Conservation (phyloP, 2,888 invertebrate genomes). For the Drosophila meridionalis region DNA sequence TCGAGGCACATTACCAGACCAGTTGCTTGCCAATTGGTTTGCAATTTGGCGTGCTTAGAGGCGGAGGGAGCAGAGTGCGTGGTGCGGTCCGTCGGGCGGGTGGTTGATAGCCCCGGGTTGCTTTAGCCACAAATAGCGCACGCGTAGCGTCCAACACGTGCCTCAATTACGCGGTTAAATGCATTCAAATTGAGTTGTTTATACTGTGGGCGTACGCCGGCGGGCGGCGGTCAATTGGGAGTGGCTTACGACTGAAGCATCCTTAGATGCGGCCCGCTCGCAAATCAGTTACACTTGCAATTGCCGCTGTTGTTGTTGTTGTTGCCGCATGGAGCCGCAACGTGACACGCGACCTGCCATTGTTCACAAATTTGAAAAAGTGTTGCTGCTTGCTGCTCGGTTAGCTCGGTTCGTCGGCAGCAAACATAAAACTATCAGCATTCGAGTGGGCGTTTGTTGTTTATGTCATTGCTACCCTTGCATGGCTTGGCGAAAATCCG, state of each 20-base stretch:
- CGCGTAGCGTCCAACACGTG: conserved; percentile 82
- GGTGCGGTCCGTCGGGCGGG: background rate
- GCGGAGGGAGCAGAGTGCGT: background rate
- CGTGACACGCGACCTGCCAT: conserved; percentile 65
- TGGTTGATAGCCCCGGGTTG: conserved; percentile 40
- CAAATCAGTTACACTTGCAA: conserved; percentile 73
- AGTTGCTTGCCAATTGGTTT: conserved; percentile 82
- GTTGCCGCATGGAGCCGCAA: conserved; percentile 58
- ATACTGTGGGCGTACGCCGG: conserved; percentile 76
- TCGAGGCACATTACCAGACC: conserved; percentile 64
- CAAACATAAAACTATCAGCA: conserved; percentile 80
- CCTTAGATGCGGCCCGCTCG: conserved; percentile 53
- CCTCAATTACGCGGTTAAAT: conserved; percentile 85
- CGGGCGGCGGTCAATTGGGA: conserved; percentile 43
- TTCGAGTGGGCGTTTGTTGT: conserved; percentile 50
- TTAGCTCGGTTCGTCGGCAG: conserved; percentile 37
- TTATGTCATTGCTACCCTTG: conserved; percentile 66
- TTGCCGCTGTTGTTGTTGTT: conserved; percentile 41
- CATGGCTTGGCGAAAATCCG: conserved; percentile 57
- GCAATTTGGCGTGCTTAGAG: conserved; percentile 73
- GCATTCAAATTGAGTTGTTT: conserved; percentile 85
- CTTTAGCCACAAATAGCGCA: conserved; percentile 79
- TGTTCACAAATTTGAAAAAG: conserved; percentile 76
- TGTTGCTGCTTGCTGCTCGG: conserved; percentile 34
- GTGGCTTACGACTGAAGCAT: conserved; percentile 37